Percentiles rank a stretch among this genome's conserved stretches.
phyloP scores from a whole-genome alignment of 1,140 invertebrate genomes.

The Drosophila nigromelanica region DNA sequence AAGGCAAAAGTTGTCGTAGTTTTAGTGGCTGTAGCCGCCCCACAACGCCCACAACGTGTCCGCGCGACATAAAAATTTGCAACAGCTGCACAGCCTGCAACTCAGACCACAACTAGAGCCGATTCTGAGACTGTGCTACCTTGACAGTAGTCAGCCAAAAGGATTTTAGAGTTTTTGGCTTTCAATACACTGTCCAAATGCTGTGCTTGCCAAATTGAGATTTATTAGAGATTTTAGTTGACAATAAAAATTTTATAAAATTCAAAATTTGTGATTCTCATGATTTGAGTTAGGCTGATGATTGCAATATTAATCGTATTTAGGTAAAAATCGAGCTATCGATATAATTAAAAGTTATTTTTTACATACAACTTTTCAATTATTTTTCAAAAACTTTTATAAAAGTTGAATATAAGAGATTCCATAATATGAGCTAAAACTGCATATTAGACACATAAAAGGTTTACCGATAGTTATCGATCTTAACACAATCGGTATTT shows the following conservation, averaged over 20 bases:
- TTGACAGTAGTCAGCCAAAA: constrained; percentile 77
- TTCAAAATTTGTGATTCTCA: neutral
- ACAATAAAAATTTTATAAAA: neutral
- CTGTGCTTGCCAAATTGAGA: neutral
- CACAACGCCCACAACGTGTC: constrained; percentile 70
- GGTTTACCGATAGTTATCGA: too few species aligned
- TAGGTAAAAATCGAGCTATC: too few species aligned
- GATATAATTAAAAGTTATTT: too few species aligned
- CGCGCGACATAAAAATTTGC: constrained; percentile 79
- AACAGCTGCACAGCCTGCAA: constrained; percentile 69
- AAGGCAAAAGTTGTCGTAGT: constrained; percentile 76
- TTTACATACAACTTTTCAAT: too few species aligned
- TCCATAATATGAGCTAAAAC: too few species aligned
- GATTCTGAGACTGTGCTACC: constrained; percentile 59
- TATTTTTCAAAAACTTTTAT: too few species aligned
- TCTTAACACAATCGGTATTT: too few species aligned
- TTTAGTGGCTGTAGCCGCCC: constrained; percentile 56
- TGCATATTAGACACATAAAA: too few species aligned
- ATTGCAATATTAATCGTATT: neutral
- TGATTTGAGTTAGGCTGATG: neutral
- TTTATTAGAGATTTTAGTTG: neutral
- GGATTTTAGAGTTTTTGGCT: constrained; percentile 59
- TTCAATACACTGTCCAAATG: constrained; percentile 48
- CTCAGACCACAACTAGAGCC: constrained; percentile 12
- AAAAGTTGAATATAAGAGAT: too few species aligned